Percentiles rank a stretch among this genome's conserved stretches.
These are phyloP conservation scores for Apogon hyalosoma DNA, from an alignment of 2,797 vertebrate genomes.

Conservation along the genomic window DNA sequence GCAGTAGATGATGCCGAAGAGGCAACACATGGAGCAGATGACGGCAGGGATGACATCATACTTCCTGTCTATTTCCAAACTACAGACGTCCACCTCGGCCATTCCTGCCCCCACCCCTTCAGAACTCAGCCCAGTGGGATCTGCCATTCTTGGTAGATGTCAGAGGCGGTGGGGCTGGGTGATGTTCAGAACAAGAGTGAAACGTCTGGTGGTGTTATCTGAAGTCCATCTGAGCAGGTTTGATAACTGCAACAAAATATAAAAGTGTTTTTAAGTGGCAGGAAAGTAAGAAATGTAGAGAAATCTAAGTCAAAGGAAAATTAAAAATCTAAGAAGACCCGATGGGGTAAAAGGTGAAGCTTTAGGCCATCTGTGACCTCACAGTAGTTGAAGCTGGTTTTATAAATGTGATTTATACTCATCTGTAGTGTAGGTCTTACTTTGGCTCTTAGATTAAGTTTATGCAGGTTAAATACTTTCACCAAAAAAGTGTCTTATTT, in stretches of 20 bases:
- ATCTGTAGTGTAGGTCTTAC: too few species aligned
- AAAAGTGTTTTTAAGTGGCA: not conserved
- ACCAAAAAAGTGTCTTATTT: too few species aligned
- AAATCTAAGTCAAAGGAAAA: not conserved
- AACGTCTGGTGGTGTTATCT: conserved; percentile 62
- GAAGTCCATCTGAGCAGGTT: conserved; percentile 71
- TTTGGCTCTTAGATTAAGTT: too few species aligned
- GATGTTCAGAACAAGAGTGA: conserved; percentile 28
- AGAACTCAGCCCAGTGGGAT: conserved; percentile 79
- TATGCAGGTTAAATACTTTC: too few species aligned
- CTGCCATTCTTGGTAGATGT: conserved; percentile 71
- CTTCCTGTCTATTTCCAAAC: conserved; percentile 82
- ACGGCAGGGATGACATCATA: conserved; percentile 87
- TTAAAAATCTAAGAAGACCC: not conserved
- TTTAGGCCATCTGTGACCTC: conserved; percentile 62
- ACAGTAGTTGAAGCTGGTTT: not conserved
- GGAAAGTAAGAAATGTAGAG: not conserved
- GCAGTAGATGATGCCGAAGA: conserved; percentile 92
- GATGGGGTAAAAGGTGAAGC: conserved; percentile 20
- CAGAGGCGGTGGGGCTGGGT: conserved; percentile 24
- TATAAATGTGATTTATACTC: too few species aligned
- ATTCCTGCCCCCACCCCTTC: conserved; percentile 73
- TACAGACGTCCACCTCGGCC: conserved; percentile 79
- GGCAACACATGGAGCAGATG: conserved; percentile 90
- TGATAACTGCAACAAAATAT: conserved; percentile 52